Base-by-base conservation (phyloP, 2,888 invertebrate species). In the Ctenicera cuprea region DNA sequence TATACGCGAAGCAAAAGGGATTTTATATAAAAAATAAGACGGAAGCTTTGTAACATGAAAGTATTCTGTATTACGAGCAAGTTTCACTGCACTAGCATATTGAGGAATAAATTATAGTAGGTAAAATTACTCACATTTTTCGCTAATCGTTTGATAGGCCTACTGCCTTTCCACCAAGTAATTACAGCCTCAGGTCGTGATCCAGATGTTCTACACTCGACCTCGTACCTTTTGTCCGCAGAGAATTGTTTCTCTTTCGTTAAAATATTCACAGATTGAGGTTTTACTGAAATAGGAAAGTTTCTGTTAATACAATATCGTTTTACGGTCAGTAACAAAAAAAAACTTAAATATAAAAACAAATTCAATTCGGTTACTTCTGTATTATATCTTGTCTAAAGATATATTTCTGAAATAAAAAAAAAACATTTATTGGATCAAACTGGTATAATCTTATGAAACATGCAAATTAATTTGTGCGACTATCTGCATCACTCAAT, bases 161-260 rank as follows among this genome's bases (percentile, higher is more conserved):
- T 90, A 84, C 92, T 94, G 81, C 93, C 94, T 86, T 95, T 95
- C 95, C 95, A 96, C 97, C 97, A 97, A 59, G 95, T 94, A 84
- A 97, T 94, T 71, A 92, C 89, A 2, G 96, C 95, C 77, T 94
- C 93, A 7, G 97, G 96, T 77, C 95, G 90, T 12, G 96, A 96
- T 68, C 97, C 97, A 0, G 93, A 92, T 71, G 95, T 94, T 83
- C 93, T 92, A 86, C 97, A 97, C 85, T 96, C 95, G 74, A 97
- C 92, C 82, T 95, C 95, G 87, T 96, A 95, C 77, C 94, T 91
- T 85, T 94, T 94, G 83, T 95, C 95, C 0, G 95, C 95, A 18
- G 94, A 95, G 69, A 97, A 91, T 84, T 93, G 93, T 82, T 92
- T 91, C 85, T 95, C 94, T 87, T 95, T 95, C 71, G 94, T 95